Percentiles rank a stretch among this genome's conserved stretches.
phyloP scores from a whole-genome alignment of 2,888 invertebrate genomes.

The Diplolepis rosae region DNA sequence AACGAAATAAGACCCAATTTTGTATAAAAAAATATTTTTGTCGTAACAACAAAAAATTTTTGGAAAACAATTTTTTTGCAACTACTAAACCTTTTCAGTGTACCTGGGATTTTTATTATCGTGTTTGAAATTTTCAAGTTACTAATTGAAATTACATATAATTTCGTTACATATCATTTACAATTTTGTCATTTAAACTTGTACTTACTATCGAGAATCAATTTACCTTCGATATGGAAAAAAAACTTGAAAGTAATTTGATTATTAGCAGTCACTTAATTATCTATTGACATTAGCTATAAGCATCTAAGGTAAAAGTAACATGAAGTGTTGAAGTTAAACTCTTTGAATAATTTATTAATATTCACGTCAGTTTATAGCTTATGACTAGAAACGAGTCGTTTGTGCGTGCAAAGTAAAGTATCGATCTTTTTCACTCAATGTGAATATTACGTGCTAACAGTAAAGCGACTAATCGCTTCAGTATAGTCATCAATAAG shows the following conservation, averaged over 20 bases:
- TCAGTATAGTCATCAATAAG: background rate
- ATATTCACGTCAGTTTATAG: background rate
- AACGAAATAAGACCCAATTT: too few species aligned
- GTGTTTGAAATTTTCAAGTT: too few species aligned
- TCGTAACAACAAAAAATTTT: too few species aligned
- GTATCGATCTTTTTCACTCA: background rate
- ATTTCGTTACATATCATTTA: too few species aligned
- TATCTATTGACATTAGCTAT: background rate
- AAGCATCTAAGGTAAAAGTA: background rate
- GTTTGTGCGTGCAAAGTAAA: background rate
- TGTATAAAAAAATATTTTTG: too few species aligned
- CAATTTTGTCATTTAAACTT: too few species aligned
- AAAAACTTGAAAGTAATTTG: background rate
- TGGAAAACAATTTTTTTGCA: too few species aligned
- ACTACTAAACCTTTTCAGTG: too few species aligned
- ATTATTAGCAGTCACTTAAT: background rate
- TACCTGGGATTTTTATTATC: too few species aligned
- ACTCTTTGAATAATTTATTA: constrained; percentile 22
- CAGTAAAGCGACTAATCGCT: background rate
- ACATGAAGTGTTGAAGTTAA: background rate
- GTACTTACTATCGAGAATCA: background rate
- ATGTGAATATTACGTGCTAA: background rate
- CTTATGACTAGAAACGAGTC: background rate
- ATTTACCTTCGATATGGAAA: background rate
- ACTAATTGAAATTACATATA: too few species aligned